These are phyloP conservation scores for Cetonia aurata DNA, from an alignment of 2,888 invertebrate species.

Conservation along the genomic window DNA sequence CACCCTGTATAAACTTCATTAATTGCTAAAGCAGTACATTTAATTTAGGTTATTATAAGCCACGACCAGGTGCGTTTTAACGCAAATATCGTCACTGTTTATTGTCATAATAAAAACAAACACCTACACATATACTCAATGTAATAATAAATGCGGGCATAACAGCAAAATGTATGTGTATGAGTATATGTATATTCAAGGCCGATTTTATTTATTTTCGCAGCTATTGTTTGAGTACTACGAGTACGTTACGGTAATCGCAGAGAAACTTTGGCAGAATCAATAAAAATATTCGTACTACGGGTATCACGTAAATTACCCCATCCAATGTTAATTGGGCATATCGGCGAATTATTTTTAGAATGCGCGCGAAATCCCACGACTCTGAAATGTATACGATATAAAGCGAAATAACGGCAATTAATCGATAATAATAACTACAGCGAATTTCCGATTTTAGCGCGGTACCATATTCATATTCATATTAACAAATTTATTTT, in stretches of 20 bases:
- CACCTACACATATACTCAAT: no score
- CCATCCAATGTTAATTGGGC: slow-evolving; percentile 1
- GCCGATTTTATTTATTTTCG: slow-evolving; percentile 24
- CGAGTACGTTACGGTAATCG: neutral
- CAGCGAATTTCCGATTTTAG: no score
- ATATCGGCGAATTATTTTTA: slow-evolving; percentile 5
- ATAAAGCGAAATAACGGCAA: neutral
- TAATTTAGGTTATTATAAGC: no score
- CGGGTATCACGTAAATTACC: slow-evolving; percentile 7
- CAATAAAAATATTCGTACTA: slow-evolving; percentile 6
- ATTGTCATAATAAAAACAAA: no score
- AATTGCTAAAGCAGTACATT: no score
- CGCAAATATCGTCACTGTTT: no score
- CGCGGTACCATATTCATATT: no score
- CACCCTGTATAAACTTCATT: no score
- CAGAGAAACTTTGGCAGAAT: slow-evolving; percentile 9
- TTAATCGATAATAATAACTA: slow-evolving; percentile 1
- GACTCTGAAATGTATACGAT: neutral
- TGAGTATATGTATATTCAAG: slow-evolving; percentile 5
- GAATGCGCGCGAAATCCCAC: neutral
- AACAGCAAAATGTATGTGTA: no score
- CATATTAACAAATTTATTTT: no score
- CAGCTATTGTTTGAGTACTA: neutral
- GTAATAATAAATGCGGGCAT: no score
- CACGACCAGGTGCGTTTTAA: no score